Evolutionary conservation across 2,888 invertebrate species (phyloP), one percentile per base, ranked within the genome.

Genomic region (Tupiocoris notatus): DNA sequence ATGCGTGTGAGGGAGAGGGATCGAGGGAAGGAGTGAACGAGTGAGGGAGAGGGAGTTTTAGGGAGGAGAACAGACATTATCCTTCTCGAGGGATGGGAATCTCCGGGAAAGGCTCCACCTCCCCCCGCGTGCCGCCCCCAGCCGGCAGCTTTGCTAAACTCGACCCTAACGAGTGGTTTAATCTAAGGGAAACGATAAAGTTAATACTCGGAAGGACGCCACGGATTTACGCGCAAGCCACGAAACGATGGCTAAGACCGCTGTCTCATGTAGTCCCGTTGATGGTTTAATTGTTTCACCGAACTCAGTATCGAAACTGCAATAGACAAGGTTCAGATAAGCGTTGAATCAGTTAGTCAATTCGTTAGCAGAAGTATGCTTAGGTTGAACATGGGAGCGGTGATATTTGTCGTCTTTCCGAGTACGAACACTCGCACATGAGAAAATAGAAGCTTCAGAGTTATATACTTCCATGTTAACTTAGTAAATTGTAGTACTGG

Each of bases 251-350:
- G 25, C 58, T 24, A 18, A 23, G 17, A 58, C 59, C 23, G 59
- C 70, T 1, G 54, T 23, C 39, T 22, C 18, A 56, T 3, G 21
- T 6, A 6, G 23, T 18, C 22, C 56, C 23, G 54, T 66, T 24
- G 70, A 59, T 18, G 66, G 59, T 61, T 66, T 75, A 65, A 75
- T 75, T 65, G 65, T 65, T 65, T 73, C 56, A n/a, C n/a, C n/a
- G n/a, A n/a, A n/a, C n/a, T n/a, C n/a, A n/a, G n/a, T n/a, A n/a
- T n/a, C n/a, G n/a, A n/a, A n/a, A n/a, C n/a, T n/a, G n/a, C n/a
- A n/a, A n/a, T n/a, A n/a, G n/a, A n/a, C n/a, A n/a, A n/a, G n/a
- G n/a, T n/a, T n/a, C n/a, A n/a, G n/a, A n/a, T n/a, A n/a, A n/a
- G n/a, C n/a, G n/a, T n/a, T n/a, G n/a, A n/a, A n/a, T n/a, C n/a